A percentile compares a stretch with the other conserved stretches of the same genome.
Evolutionary conservation across 2,888 invertebrate species (phyloP).

Genomic region (Thera obeliscata): DNA sequence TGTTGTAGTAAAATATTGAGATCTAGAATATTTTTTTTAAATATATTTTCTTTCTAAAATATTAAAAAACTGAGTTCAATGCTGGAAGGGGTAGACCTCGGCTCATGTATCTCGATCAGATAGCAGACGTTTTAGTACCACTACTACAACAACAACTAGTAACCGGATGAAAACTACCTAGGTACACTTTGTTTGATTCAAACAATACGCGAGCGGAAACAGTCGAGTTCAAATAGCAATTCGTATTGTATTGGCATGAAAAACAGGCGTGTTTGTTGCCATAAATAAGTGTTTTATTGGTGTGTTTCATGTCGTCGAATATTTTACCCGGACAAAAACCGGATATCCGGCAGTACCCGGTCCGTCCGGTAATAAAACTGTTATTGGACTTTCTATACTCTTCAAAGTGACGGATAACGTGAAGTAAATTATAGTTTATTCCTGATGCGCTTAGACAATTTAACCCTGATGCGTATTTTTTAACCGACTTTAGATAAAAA

Average conservation of each 20-base stretch:
- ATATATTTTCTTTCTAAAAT: no score
- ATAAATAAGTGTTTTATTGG: constrained; percentile 21
- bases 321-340: constrained; percentile 13
- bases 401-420: constrained; percentile 11
- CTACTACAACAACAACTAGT: no score
- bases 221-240: not conserved
- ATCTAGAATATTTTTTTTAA: no score
- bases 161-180: no score
- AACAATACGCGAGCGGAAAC: not conserved
- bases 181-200: not conserved
- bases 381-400: constrained; percentile 21
- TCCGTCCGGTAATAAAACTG: constrained; percentile 18
- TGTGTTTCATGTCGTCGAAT: constrained; percentile 22
- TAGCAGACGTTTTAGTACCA: no score
- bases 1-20: no score
- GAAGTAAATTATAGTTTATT: constrained; percentile 5
- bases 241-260: not conserved
- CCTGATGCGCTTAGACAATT: no score
- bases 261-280: constrained; percentile 4
- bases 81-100: no score
- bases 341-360: constrained; percentile 13
- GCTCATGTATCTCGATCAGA: no score
- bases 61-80: no score
- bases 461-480: not conserved
- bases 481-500: not conserved